Percentiles rank a stretch among this genome's conserved stretches.
Evolutionary conservation across 2,113 vertebrate genomes (phyloP).

Genomic region (Chaenogobius annularis): DNA sequence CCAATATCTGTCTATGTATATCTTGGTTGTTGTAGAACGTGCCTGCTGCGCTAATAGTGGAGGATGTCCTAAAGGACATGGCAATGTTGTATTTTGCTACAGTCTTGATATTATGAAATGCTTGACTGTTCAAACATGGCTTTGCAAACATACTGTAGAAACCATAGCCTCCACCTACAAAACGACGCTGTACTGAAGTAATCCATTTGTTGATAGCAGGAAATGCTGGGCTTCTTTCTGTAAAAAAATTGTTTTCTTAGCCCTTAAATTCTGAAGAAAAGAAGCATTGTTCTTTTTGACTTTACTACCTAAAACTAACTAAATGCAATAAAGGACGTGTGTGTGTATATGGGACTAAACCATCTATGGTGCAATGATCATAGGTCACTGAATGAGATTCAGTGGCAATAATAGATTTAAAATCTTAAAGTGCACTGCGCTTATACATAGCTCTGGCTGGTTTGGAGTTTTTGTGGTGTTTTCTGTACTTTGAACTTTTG

Average conservation of each 20-base stretch:
- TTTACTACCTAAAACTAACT: constrained; percentile 49
- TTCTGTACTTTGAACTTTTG: constrained; percentile 54
- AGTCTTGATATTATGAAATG: constrained; percentile 1
- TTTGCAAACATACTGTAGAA: constrained; percentile 8
- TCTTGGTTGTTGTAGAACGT: not conserved
- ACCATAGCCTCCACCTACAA: constrained; percentile 5
- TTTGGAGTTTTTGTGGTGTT: constrained; percentile 3
- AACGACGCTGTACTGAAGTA: constrained; percentile 15
- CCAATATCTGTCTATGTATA: not conserved
- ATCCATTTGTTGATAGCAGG: constrained; percentile 35
- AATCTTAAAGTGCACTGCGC: not conserved
- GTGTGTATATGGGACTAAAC: not conserved
- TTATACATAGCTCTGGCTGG: not conserved
- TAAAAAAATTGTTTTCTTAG: constrained; percentile 55
- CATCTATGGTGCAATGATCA: not conserved
- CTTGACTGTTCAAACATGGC: not conserved
- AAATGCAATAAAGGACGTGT: constrained; percentile 64
- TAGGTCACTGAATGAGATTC: not conserved
- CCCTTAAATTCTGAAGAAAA: constrained; percentile 65
- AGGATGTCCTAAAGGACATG: not conserved
- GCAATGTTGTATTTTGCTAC: not conserved
- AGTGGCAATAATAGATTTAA: not conserved
- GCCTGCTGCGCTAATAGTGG: not conserved
- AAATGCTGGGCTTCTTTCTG: constrained; percentile 51
- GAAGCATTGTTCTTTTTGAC: not conserved